Evolutionary conservation across 2,888 invertebrate genomes (phyloP).

Genomic region (Phyllotreta striolata): DNA sequence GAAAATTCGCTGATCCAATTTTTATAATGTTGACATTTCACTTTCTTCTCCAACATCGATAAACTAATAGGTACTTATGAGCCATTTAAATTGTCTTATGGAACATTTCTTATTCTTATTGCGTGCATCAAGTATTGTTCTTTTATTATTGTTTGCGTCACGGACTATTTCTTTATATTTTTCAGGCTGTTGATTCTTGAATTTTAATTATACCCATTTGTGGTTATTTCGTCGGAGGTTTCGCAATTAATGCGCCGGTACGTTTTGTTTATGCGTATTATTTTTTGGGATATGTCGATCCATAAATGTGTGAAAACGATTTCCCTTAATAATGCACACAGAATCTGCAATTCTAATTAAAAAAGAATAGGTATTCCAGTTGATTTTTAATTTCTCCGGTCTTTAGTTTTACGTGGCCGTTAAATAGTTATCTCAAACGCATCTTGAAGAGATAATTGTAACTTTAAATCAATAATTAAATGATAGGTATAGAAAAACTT

Average conservation of each 20-base stretch:
- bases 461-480: too few relatives aligned
- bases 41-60: slow-evolving; percentile 11
- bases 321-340: too few relatives aligned
- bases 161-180: slow-evolving; percentile 30
- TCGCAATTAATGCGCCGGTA: slow-evolving; percentile 19
- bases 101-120: slow-evolving; percentile 17
- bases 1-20: too few relatives aligned
- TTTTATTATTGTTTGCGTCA: slow-evolving; percentile 25
- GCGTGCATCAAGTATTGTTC: slow-evolving; percentile 24
- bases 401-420: too few relatives aligned
- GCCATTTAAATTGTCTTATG: slow-evolving; percentile 6
- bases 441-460: too few relatives aligned
- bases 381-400: too few relatives aligned
- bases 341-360: too few relatives aligned
- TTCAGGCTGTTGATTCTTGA: slow-evolving; percentile 25
- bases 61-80: slow-evolving; percentile 6
- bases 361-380: too few relatives aligned
- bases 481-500: too few relatives aligned
- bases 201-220: slow-evolving; percentile 20
- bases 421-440: too few relatives aligned
- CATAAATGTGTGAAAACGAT: slow-evolving; percentile 22
- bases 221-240: slow-evolving; percentile 11
- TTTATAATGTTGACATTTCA: slow-evolving; percentile 3
- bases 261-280: not conserved
- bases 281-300: not conserved